Evolutionary conservation across 2,888 invertebrate genomes (phyloP).

Genomic region (Zygothrica quintamaculata): DNA sequence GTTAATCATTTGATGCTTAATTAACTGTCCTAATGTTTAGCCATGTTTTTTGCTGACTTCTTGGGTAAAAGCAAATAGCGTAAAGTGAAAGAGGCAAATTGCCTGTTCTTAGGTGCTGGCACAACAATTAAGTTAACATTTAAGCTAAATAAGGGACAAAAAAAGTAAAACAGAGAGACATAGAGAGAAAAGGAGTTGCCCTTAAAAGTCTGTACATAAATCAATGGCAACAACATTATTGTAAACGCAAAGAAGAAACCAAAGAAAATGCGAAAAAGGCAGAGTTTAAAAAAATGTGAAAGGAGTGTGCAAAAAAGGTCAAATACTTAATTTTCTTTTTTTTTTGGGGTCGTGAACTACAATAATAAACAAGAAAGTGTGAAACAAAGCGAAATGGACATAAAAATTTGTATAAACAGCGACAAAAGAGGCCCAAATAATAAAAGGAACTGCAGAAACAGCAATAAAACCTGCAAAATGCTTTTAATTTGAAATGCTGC

Average conservation of each 20-base stretch:
- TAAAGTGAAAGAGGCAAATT: conserved; percentile 69
- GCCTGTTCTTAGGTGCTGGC: conserved; percentile 65
- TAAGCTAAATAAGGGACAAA: conserved; percentile 61
- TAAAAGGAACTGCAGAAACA: conserved; percentile 64
- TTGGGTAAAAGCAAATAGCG: conserved; percentile 38
- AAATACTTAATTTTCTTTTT: conserved; percentile 73
- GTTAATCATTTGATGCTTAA: conserved; percentile 71
- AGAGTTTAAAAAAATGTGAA: conserved; percentile 22
- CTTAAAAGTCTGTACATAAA: conserved; percentile 61
- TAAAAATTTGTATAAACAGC: conserved; percentile 71
- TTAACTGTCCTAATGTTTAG: conserved; percentile 73
- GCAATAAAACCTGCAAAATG: conserved; percentile 76
- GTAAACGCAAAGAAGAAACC: conserved; percentile 38
- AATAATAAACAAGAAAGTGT: conserved; percentile 79
- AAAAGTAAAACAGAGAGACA: conserved; percentile 2
- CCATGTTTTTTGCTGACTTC: conserved; percentile 53
- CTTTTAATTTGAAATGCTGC: conserved; percentile 79
- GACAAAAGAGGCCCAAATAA: conserved; percentile 17
- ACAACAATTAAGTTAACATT: conserved; percentile 76
- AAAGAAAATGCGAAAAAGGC: conserved; percentile 14
- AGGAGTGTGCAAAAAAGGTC: conserved; percentile 61
- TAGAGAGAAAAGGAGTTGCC: conserved; percentile 10
- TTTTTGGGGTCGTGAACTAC: conserved; percentile 51
- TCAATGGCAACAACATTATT: conserved; percentile 81
- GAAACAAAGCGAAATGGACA: conserved; percentile 77